Percentiles rank a stretch among this genome's conserved stretches.
Conservation (phyloP, 2,797 vertebrate species). For the Lagocephalus sceleratus region DNA sequence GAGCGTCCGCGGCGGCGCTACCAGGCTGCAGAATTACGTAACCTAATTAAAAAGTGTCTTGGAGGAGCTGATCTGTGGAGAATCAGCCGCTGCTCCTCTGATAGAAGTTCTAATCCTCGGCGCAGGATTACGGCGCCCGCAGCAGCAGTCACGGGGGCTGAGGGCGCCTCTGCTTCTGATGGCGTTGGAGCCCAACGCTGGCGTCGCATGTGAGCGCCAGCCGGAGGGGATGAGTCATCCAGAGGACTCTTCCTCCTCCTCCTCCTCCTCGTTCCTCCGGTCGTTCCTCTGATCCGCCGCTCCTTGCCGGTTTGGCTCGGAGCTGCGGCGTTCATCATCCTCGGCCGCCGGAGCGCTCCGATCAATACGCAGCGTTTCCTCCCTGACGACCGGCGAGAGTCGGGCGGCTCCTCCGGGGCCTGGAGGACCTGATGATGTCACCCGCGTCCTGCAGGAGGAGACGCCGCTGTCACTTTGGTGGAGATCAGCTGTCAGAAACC, state of each 20-base stretch:
- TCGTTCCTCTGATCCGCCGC: conserved; percentile 23
- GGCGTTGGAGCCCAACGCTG: conserved; percentile 32
- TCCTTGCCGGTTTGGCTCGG: no score
- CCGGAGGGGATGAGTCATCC: conserved; percentile 62
- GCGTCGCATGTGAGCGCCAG: conserved; percentile 49
- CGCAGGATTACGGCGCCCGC: conserved; percentile 4
- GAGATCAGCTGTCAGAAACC: no score
- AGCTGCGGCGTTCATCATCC: conserved; percentile 13
- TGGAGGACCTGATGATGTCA: no score
- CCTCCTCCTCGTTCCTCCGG: conserved; percentile 11
- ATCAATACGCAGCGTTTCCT: no score
- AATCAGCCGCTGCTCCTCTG: neutral
- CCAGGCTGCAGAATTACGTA: neutral
- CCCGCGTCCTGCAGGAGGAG: no score
- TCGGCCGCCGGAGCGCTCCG: no score
- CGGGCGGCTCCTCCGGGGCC: no score
- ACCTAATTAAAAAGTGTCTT: conserved; percentile 8
- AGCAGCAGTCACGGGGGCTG: neutral
- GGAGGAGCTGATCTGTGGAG: conserved; percentile 3
- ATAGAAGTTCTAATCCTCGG: conserved; percentile 17
- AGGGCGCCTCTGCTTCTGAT: conserved; percentile 1
- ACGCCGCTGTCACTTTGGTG: no score
- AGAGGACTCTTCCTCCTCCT: conserved; percentile 19
- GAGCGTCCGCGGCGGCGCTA: no score
- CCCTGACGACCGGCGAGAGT: no score